Evolutionary conservation across 2,113 vertebrate genomes (phyloP).

Genomic region (Protobothrops mucrosquamatus): DNA sequence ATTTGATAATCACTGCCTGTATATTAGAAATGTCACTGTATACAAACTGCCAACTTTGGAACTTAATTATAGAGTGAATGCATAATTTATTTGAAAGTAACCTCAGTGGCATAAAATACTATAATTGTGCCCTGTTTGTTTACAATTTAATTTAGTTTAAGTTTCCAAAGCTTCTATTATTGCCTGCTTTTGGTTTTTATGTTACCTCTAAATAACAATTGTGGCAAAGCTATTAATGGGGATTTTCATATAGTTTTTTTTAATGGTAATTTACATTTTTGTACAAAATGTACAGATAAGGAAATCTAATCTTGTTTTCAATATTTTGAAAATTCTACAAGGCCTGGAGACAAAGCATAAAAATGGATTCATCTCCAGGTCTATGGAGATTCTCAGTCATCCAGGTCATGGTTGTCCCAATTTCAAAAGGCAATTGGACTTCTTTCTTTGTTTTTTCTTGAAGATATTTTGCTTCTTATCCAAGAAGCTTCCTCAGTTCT

Average conservation of each 20-base stretch:
- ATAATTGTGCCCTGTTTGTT: not conserved
- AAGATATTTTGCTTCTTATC: not conserved
- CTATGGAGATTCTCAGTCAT: not conserved
- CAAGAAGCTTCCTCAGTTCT: not conserved
- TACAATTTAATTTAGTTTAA: slow-evolving; percentile 13
- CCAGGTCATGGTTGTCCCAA: not conserved
- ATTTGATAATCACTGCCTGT: slow-evolving; percentile 17
- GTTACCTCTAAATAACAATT: not conserved
- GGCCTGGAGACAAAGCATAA: not conserved
- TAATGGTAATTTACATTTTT: not conserved
- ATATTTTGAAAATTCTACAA: not conserved
- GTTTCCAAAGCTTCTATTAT: not conserved
- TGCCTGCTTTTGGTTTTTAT: not conserved
- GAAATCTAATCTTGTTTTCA: not conserved
- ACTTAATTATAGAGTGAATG: not conserved
- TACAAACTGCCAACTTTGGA: slow-evolving; percentile 3
- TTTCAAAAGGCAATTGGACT: not conserved
- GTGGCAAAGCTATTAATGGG: not conserved
- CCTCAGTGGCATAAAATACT: not conserved
- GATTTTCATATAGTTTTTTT: not conserved
- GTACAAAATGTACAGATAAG: not conserved
- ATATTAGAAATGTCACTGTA: slow-evolving; percentile 13
- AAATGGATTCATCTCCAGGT: not conserved
- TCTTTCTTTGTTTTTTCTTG: not conserved
- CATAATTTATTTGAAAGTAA: slow-evolving; percentile 27